phyloP scores from a whole-genome alignment of 2,888 invertebrate genomes.

The Acanthococcus lagerstroemiae region DNA sequence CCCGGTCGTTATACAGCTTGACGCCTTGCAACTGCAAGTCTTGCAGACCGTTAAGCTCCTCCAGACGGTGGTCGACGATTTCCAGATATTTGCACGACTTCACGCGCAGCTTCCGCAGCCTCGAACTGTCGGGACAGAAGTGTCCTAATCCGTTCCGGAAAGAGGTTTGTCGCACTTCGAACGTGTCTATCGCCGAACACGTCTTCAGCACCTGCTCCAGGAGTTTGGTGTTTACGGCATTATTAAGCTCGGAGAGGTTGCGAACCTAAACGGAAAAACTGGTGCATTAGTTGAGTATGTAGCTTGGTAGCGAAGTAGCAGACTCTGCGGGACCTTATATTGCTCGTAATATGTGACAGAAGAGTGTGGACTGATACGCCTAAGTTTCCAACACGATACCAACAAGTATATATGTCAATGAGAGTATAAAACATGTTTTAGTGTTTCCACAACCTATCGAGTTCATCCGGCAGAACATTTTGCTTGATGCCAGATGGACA shows the following conservation, averaged over 20 bases:
- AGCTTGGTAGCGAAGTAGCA: too few species aligned
- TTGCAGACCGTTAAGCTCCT: background rate
- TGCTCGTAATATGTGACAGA: too few species aligned
- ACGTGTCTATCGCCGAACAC: background rate
- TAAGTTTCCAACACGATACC: too few species aligned
- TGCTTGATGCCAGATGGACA: too few species aligned
- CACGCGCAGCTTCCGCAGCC: conserved; percentile 4
- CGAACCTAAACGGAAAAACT: conserved; percentile 3
- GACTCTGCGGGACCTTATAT: too few species aligned
- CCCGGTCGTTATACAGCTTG: conserved; percentile 14
- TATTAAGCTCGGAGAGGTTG: conserved; percentile 12
- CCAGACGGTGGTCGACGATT: conserved; percentile 1
- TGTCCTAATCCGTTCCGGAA: conserved; percentile 18
- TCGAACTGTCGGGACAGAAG: background rate
- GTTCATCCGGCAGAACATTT: too few species aligned
- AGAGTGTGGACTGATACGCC: too few species aligned
- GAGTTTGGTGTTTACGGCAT: conserved; percentile 13
- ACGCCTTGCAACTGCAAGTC: conserved; percentile 11
- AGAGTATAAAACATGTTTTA: too few species aligned
- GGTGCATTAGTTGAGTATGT: too few species aligned
- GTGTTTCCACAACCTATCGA: too few species aligned
- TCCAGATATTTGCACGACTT: conserved; percentile 15
- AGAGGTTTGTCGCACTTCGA: conserved; percentile 1
- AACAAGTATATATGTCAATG: too few species aligned
- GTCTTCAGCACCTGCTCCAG: conserved; percentile 4